A percentile compares a stretch with the other conserved stretches of the same genome.
phyloP scores from a whole-genome alignment of 2,797 vertebrate species.

The Typhlichthys subterraneus region DNA sequence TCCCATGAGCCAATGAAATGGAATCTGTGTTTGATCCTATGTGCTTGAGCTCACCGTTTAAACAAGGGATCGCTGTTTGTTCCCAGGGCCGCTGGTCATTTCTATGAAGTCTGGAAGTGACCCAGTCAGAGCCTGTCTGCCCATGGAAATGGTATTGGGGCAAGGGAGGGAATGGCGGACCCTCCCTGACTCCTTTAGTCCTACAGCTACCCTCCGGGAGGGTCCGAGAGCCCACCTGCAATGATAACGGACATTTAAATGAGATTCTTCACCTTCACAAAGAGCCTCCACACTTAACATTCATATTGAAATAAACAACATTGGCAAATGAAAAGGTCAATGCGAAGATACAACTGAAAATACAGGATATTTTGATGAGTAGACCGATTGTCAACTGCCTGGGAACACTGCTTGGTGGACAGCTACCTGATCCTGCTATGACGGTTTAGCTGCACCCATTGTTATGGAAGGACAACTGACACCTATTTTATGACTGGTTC shows the following conservation, averaged over 20 bases:
- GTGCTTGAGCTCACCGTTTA: conserved; percentile 54
- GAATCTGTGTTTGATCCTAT: conserved; percentile 59
- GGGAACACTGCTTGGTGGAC: too few relatives aligned
- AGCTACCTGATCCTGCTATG: too few relatives aligned
- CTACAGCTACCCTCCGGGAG: conserved; percentile 81
- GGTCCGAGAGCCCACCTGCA: conserved; percentile 81
- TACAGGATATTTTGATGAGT: too few relatives aligned
- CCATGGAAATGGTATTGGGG: conserved; percentile 71
- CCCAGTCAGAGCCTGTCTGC: conserved; percentile 59
- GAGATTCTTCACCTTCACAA: conserved; percentile 6
- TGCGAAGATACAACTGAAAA: too few relatives aligned
- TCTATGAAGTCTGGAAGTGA: conserved; percentile 58
- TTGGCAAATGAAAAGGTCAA: not conserved
- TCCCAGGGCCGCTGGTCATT: conserved; percentile 67
- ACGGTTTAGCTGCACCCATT: too few relatives aligned
- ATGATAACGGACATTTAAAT: not conserved
- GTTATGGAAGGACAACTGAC: too few relatives aligned
- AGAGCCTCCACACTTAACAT: not conserved
- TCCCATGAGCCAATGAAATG: conserved; percentile 33
- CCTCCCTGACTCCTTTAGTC: conserved; percentile 79
- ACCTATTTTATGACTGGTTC: too few relatives aligned
- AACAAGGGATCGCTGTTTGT: conserved; percentile 50
- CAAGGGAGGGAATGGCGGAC: conserved; percentile 45
- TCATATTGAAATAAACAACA: not conserved
- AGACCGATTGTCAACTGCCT: too few relatives aligned